These are phyloP conservation scores for Lerema accius DNA, from an alignment of 1,140 invertebrate genomes.

Conservation along the genomic window DNA sequence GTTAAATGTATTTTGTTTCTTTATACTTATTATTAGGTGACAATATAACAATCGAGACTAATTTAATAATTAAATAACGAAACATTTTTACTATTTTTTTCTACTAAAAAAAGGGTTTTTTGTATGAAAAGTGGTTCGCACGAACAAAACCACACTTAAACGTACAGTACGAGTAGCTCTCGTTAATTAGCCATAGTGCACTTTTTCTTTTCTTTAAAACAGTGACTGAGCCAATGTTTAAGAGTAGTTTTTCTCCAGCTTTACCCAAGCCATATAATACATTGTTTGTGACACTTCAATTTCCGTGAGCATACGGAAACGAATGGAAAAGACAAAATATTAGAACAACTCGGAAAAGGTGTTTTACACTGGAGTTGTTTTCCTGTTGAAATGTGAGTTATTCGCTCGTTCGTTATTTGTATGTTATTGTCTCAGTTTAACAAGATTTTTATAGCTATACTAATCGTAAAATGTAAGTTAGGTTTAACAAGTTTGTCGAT, in stretches of 20 bases:
- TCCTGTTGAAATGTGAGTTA: background rate
- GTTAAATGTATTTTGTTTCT: too few relatives aligned
- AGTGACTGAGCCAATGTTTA: slow-evolving; percentile 19
- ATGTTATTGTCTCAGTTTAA: background rate
- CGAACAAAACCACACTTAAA: slow-evolving; percentile 18
- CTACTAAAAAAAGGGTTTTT: too few relatives aligned
- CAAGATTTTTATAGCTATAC: background rate
- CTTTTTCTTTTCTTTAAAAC: slow-evolving; percentile 23
- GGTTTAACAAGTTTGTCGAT: too few relatives aligned
- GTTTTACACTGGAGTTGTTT: background rate
- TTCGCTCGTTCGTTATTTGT: background rate
- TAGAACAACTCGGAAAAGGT: background rate
- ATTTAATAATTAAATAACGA: too few relatives aligned
- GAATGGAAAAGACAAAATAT: slow-evolving; percentile 6
- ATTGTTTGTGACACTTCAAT: slow-evolving; percentile 26
- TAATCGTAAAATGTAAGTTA: too few relatives aligned
- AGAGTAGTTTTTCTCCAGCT: slow-evolving; percentile 17
- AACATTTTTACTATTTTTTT: too few relatives aligned
- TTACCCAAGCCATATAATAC: slow-evolving; percentile 14
- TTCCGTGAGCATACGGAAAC: background rate
- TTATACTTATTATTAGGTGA: too few relatives aligned
- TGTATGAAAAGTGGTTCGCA: background rate
- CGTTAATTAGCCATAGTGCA: slow-evolving; percentile 27
- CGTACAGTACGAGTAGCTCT: background rate
- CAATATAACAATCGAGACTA: too few relatives aligned